These are phyloP conservation scores for Fringilla coelebs DNA, from an alignment of 2,797 vertebrate species.

Conservation along the genomic window DNA sequence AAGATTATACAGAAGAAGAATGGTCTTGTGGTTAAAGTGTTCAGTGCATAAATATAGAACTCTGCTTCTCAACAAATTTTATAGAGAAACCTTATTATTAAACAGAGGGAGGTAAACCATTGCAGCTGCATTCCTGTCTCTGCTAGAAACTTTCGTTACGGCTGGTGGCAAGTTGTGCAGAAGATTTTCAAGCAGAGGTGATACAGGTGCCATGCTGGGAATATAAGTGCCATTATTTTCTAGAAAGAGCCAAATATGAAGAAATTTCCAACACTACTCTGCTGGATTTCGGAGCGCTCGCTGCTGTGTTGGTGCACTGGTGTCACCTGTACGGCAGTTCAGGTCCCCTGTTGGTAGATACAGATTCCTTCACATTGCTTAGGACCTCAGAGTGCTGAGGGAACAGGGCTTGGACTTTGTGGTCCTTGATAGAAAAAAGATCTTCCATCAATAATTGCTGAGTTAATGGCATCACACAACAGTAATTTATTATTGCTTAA, in stretches of 20 bases:
- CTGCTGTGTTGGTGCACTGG: background rate
- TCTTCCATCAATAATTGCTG: background rate
- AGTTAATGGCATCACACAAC: background rate
- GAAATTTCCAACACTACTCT: background rate
- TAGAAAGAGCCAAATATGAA: background rate
- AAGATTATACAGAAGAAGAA: slow-evolving; percentile 32
- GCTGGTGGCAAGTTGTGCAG: background rate
- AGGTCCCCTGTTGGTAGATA: background rate
- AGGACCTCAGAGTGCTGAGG: background rate
- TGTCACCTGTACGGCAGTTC: background rate
- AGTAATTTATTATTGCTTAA: background rate
- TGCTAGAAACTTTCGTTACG: background rate
- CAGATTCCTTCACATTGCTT: background rate
- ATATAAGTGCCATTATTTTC: background rate
- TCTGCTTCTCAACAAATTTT: background rate
- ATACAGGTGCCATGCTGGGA: background rate
- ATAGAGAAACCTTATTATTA: slow-evolving; percentile 5
- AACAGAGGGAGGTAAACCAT: background rate
- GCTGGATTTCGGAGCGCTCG: background rate
- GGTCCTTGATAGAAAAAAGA: background rate
- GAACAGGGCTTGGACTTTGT: background rate
- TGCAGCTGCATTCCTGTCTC: background rate
- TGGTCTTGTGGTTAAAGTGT: slow-evolving; percentile 18
- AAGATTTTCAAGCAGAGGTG: background rate
- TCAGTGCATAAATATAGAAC: slow-evolving; percentile 37